Conservation (phyloP, 2,113 vertebrate genomes). For the Tupaia tana region DNA sequence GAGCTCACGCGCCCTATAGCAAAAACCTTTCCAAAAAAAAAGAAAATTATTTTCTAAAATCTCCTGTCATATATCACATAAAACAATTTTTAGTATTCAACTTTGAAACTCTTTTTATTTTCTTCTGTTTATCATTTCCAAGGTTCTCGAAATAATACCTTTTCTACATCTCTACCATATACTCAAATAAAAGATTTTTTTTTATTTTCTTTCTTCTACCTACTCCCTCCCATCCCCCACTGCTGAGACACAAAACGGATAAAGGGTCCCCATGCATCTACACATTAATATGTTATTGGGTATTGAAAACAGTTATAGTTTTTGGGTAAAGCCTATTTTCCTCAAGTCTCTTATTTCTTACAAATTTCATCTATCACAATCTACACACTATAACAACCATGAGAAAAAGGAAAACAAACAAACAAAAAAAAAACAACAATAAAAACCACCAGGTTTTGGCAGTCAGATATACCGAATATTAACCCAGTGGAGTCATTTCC, state of each 20-base stretch:
- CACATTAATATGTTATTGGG: not conserved
- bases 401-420: not conserved
- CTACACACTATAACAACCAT: not conserved
- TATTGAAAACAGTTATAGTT: not conserved
- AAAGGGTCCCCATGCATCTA: not conserved
- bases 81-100: not conserved
- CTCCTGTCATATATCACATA: not conserved
- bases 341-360: constrained; percentile 42
- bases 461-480: not conserved
- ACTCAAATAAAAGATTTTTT: not conserved
- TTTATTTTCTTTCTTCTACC: not conserved
- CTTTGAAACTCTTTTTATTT: constrained; percentile 11
- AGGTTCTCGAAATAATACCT: not conserved
- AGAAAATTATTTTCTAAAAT: not conserved
- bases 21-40: too few relatives aligned
- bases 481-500: not conserved
- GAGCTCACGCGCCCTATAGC: too few relatives aligned
- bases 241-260: not conserved
- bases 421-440: not conserved
- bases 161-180: not conserved
- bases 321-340: constrained; percentile 26
- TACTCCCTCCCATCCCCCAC: not conserved
- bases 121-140: not conserved
- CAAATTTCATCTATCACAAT: constrained; percentile 19
- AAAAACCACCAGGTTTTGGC: not conserved